Evolutionary conservation across 2,797 vertebrate genomes (phyloP).

Genomic region (Oreortyx pictus): DNA sequence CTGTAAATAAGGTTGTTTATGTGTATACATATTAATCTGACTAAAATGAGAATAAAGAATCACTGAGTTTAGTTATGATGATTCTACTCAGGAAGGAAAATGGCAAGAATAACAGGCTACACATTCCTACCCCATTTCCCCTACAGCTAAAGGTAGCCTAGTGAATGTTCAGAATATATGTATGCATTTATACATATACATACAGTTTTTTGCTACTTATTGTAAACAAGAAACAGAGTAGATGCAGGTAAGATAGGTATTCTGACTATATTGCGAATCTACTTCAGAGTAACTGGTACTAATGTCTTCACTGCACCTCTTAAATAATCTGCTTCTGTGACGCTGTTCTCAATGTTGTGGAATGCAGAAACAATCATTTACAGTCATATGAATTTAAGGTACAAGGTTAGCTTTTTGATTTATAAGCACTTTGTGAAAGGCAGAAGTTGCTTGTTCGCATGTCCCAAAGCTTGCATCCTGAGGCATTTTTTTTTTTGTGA

Average conservation of each 20-base stretch:
- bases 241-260: neutral
- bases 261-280: neutral
- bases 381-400: neutral
- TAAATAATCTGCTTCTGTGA: neutral
- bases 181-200: fast-evolving
- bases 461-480: too few species aligned
- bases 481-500: too few species aligned
- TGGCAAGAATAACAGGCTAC: neutral
- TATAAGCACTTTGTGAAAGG: too few species aligned
- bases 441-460: too few species aligned
- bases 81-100: neutral
- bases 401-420: neutral
- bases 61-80: neutral
- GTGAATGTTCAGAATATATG: neutral
- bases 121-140: neutral
- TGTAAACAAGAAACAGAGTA: neutral
- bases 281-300: neutral
- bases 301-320: neutral
- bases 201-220: neutral
- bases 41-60: neutral
- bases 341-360: fast-evolving
- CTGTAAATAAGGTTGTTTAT: neutral
- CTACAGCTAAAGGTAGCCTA: neutral
- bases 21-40: neutral
- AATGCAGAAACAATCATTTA: neutral